These are phyloP conservation scores for Prunella himalayana DNA, from an alignment of 2,113 vertebrate species.

Conservation along the genomic window DNA sequence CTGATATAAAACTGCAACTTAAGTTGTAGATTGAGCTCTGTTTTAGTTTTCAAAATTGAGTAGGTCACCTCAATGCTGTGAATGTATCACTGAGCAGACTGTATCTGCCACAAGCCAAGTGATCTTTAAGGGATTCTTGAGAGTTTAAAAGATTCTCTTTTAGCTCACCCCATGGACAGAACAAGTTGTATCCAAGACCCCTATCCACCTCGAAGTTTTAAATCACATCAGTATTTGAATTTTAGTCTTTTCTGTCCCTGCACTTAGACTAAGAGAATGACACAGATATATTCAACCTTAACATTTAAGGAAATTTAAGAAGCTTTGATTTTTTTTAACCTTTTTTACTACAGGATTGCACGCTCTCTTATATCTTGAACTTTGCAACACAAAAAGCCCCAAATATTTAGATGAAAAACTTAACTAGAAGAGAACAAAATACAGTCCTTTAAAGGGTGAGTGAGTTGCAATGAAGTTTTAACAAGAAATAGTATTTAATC, in stretches of 20 bases:
- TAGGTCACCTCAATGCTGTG: not conserved
- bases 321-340: not conserved
- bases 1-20: not conserved
- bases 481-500: not conserved
- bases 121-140: not conserved
- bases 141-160: not conserved
- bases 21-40: not conserved
- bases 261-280: not conserved
- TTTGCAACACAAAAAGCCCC: not conserved
- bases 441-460: not conserved
- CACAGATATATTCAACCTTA: not conserved
- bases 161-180: not conserved
- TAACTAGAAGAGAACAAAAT: not conserved
- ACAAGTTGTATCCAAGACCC: not conserved
- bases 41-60: not conserved
- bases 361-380: not conserved
- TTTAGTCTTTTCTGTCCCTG: not conserved
- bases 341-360: not conserved
- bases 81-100: not conserved
- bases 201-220: not conserved
- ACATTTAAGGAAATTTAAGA: not conserved
- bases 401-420: not conserved
- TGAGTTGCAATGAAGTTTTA: not conserved
- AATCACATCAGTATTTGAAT: not conserved
- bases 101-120: not conserved